A percentile compares a stretch with the other conserved stretches of the same genome.
Evolutionary conservation across 2,113 vertebrate species (phyloP).

Genomic region (zebrafish (Danio rerio)): GRCz12tu NC_133191.1:13394001-13394500

Average conservation of each 20-base stretch:
- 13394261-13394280: slow-evolving; percentile 41
- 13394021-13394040: background rate
- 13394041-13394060: background rate
- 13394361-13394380: slow-evolving; percentile 72
- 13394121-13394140: slow-evolving; percentile 7
- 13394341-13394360: slow-evolving; percentile 65
- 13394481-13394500: slow-evolving; percentile 52
- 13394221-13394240: slow-evolving; percentile 47
- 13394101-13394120: background rate
- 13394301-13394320: slow-evolving; percentile 46
- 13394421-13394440: slow-evolving; percentile 72
- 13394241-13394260: slow-evolving; percentile 50
- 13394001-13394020: background rate
- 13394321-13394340: slow-evolving; percentile 45
- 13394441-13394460: slow-evolving; percentile 69
- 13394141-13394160: background rate
- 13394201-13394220: slow-evolving; percentile 35
- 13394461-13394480: slow-evolving; percentile 57
- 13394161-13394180: background rate
- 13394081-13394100: background rate
- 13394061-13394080: background rate
- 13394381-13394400: slow-evolving; percentile 74
- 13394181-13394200: slow-evolving; percentile 21
- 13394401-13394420: slow-evolving; percentile 68
- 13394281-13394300: slow-evolving; percentile 51